phyloP scores from a whole-genome alignment of 2,888 invertebrate species.

The Phengaris arion region DNA sequence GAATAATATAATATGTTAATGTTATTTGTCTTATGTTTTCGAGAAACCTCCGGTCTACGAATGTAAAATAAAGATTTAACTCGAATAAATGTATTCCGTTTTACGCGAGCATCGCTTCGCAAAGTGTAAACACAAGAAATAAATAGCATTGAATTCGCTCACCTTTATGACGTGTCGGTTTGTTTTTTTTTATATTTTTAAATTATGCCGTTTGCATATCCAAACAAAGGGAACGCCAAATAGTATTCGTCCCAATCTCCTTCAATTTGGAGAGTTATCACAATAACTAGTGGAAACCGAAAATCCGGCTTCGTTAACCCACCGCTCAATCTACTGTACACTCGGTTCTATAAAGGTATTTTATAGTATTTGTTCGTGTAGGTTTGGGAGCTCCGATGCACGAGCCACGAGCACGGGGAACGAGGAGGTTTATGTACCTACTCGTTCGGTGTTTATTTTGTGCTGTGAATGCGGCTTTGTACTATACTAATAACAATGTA shows the following conservation, averaged over 20 bases:
- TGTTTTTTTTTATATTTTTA: background rate
- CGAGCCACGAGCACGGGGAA: background rate
- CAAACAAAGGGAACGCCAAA: conserved; percentile 18
- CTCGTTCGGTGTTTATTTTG: background rate
- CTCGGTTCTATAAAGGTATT: conserved; percentile 21
- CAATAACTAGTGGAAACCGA: conserved; percentile 27
- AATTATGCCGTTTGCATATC: conserved; percentile 12
- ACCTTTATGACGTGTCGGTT: background rate
- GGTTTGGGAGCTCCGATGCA: conserved; percentile 6
- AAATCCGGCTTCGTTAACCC: conserved; percentile 34
- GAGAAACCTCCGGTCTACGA: background rate
- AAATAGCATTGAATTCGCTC: background rate
- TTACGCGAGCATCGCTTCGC: background rate
- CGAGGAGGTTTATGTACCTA: background rate
- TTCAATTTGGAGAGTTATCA: conserved; percentile 30
- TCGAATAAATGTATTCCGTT: background rate
- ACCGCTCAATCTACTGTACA: conserved; percentile 18
- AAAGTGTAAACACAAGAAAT: conserved; percentile 7
- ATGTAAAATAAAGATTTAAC: conserved; percentile 9
- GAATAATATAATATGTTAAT: background rate
- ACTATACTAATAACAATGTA: too few relatives aligned
- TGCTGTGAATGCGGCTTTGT: background rate
- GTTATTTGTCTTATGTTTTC: background rate
- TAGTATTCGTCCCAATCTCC: conserved; percentile 25
- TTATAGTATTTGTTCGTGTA: conserved; percentile 29